These are phyloP conservation scores for Sesamia inferens DNA, from an alignment of 2,888 invertebrate genomes.

Conservation along the genomic window DNA sequence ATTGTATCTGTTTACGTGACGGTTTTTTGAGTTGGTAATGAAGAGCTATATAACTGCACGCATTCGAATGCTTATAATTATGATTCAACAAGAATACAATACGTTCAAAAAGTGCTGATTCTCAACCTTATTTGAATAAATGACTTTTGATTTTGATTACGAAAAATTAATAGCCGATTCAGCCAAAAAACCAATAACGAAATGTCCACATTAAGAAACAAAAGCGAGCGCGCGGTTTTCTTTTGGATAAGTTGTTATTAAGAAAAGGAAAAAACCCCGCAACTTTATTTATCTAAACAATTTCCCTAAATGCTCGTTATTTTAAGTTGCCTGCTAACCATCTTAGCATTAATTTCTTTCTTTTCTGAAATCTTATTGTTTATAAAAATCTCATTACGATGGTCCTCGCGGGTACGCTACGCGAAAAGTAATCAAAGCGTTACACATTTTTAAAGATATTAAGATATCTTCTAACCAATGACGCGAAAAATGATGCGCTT, in stretches of 20 bases:
- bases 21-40: not conserved
- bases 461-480: slow-evolving; percentile 59
- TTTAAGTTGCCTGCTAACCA: slow-evolving; percentile 33
- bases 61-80: too few species aligned
- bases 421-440: slow-evolving; percentile 61
- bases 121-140: too few species aligned
- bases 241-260: slow-evolving; percentile 4
- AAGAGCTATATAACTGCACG: not conserved
- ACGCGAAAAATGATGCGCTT: slow-evolving; percentile 64
- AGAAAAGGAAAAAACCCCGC: slow-evolving; percentile 16
- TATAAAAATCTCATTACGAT: slow-evolving; percentile 54
- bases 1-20: not conserved
- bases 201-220: not conserved
- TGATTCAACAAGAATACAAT: too few species aligned
- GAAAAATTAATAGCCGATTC: not conserved
- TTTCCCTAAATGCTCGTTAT: slow-evolving; percentile 37
- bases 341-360: slow-evolving; percentile 41
- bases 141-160: too few species aligned
- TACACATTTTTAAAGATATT: slow-evolving; percentile 54
- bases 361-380: slow-evolving; percentile 49
- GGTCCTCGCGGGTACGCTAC: slow-evolving; percentile 36
- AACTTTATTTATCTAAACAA: slow-evolving; percentile 36
- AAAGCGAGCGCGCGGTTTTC: not conserved
- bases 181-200: not conserved
- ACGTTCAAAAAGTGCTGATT: too few species aligned